A percentile compares a stretch with the other conserved stretches of the same genome.
Conservation (phyloP, 2,113 vertebrate genomes). For the Nothocercus julius region DNA sequence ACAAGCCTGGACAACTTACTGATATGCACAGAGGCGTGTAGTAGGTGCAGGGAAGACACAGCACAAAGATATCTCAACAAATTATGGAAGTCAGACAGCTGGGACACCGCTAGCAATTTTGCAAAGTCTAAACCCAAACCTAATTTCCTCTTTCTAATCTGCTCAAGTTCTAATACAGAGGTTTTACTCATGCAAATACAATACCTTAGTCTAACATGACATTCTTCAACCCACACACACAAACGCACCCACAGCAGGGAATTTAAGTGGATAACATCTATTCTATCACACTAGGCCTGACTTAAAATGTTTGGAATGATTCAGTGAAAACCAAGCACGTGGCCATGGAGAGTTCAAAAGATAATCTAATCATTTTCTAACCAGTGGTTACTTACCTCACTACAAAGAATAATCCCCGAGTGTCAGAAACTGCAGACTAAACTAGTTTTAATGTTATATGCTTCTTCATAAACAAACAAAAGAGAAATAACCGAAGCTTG, state of each 20-base stretch:
- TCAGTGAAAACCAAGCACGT: neutral
- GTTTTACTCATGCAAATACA: constrained; percentile 7
- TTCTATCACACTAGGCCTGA: neutral
- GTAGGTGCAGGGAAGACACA: constrained; percentile 6
- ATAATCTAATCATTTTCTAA: neutral
- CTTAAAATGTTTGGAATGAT: neutral
- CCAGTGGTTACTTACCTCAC: neutral
- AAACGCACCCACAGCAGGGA: neutral
- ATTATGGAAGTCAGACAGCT: neutral
- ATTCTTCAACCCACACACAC: neutral
- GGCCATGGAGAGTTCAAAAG: neutral
- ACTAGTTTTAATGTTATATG: neutral
- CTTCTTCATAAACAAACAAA: neutral
- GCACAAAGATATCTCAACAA: neutral
- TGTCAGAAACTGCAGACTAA: neutral
- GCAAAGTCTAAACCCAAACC: neutral
- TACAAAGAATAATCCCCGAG: neutral
- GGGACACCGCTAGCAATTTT: neutral
- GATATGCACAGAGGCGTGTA: neutral
- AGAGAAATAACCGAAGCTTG: neutral
- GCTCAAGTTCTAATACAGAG: neutral
- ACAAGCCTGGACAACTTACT: neutral
- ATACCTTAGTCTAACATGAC: neutral
- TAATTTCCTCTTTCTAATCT: neutral
- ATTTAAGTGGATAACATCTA: neutral